Evolutionary conservation across 2,113 vertebrate species (phyloP).

Genomic region (Eurystomus gularis): DNA sequence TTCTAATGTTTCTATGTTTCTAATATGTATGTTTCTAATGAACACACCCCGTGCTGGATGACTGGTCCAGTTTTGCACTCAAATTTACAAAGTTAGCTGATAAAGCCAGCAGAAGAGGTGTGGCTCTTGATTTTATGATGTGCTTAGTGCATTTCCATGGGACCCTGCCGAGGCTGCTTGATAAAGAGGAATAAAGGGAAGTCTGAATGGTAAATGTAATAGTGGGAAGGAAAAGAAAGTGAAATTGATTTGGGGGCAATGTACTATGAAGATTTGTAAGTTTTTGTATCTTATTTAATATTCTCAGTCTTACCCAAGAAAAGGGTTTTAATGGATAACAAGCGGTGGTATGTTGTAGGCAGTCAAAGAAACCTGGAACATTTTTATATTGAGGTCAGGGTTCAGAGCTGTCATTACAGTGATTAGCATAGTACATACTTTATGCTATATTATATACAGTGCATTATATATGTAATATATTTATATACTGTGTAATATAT

Average conservation of each 20-base stretch:
- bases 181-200: not conserved
- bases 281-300: not conserved
- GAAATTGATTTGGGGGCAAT: not conserved
- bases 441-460: not conserved
- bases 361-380: not conserved
- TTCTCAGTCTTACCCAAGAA: rapidly evolving
- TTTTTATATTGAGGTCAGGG: not conserved
- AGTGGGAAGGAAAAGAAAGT: not conserved
- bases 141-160: not conserved
- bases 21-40: not conserved
- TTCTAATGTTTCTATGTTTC: too few species aligned
- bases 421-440: not conserved
- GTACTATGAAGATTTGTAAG: not conserved
- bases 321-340: not conserved
- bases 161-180: not conserved
- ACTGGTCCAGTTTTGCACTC: not conserved
- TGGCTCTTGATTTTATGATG: not conserved
- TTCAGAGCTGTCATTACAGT: not conserved
- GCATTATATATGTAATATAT: not conserved
- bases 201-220: not conserved
- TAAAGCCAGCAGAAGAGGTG: not conserved
- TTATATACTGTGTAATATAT: not conserved
- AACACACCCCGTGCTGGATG: not conserved
- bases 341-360: not conserved
- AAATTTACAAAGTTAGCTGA: not conserved